Evolutionary conservation across 1,140 invertebrate species (phyloP), one percentile per base, ranked within the genome.

Genomic region (Drosophila chauvacae): DNA sequence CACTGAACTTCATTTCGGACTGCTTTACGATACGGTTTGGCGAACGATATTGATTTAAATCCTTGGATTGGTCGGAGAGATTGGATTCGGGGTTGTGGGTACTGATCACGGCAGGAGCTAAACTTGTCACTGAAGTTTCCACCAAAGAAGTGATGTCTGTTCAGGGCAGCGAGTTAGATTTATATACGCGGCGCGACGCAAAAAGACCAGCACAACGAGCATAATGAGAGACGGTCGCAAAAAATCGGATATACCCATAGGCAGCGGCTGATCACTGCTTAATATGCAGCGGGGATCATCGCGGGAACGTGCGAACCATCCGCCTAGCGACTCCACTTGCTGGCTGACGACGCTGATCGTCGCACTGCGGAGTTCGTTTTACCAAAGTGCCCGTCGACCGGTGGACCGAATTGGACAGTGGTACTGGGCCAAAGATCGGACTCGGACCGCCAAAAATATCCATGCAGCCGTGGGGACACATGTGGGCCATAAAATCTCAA

Each of bases 51-150:
- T 26, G 42, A 30, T 18, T 50, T 53, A 35, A 44, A 44, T 72
- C 51, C 35, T 55, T 64, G 18, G 13, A 44, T 45, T 20, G 44
- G 58, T 39, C 59, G 59, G 13, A 30, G 33, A 20, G 23, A 4
- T 16, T 37, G 14, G 33, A 23, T 56, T 42, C n/a, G 42, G 55
- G 20, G 58, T 71, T 60, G 71, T 47, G 79, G 71, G 87, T 61
- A 83, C 81, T 86, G 88, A 91, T 91, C 90, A 90, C 88, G 51
- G 59, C 82, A 82, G 91, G 91, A 92, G 91, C 91, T 92, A 92
- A 92, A 92, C 91, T 92, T 92, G 77, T 80, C 86, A 86, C 80
- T 91, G 69, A 92, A 92, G 91, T 92, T 92, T 92, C 91, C 91
- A 92, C 91, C 91, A 91, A 92, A 83, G 91, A 92, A 92, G 83